A percentile compares a stretch with the other conserved stretches of the same genome.
Conservation (phyloP, 2,797 vertebrate genomes). For the Esox masquinongy region DNA sequence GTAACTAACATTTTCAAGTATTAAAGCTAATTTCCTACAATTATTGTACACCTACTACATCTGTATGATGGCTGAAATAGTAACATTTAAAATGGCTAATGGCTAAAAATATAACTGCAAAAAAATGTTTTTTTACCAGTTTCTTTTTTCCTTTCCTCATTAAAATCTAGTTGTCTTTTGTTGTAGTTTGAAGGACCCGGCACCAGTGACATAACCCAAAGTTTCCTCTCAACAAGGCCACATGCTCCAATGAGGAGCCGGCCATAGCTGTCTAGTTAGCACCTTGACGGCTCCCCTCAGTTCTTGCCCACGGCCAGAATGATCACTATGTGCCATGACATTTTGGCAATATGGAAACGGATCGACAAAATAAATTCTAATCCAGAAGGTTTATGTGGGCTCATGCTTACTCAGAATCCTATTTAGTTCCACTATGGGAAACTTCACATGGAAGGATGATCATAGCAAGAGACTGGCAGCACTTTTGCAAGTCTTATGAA, state of each 20-base stretch:
- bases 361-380: constrained; percentile 64
- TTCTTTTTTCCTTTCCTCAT: no score
- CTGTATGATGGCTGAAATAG: no score
- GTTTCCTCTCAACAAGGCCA: constrained; percentile 50
- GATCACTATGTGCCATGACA: constrained; percentile 74
- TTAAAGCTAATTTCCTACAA: no score
- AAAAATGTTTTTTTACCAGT: no score
- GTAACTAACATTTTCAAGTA: no score
- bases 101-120: no score
- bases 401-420: constrained; percentile 60
- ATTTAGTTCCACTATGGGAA: constrained; percentile 54
- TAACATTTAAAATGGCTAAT: no score
- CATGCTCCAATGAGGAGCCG: constrained; percentile 36
- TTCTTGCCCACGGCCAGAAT: constrained; percentile 65
- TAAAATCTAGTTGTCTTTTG: no score
- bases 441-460: constrained; percentile 59
- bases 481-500: constrained; percentile 14
- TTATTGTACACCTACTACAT: no score
- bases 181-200: neutral
- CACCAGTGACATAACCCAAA: constrained; percentile 6
- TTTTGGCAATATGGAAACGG: constrained; percentile 70
- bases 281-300: constrained; percentile 56
- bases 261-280: constrained; percentile 68
- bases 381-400: constrained; percentile 73
- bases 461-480: constrained; percentile 56